Evolutionary conservation across 2,888 invertebrate genomes (phyloP).

Genomic region (Andrena bucephala): DNA sequence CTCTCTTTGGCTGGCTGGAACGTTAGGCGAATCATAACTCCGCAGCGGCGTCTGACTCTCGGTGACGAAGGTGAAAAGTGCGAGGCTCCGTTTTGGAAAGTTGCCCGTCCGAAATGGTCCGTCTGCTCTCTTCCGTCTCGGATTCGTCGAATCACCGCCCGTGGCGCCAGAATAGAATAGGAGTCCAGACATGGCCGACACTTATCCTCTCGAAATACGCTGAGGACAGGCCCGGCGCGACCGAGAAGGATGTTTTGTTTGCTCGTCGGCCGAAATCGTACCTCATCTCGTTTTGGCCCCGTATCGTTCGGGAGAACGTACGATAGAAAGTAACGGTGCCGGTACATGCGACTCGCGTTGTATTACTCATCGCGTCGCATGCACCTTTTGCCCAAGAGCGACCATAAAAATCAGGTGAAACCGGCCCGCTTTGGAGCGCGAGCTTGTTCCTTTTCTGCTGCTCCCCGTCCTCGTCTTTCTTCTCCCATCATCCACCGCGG

Average conservation of each 20-base stretch:
- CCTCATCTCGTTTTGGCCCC: constrained; percentile 23
- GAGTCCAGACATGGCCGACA: neutral
- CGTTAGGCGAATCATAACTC: constrained; percentile 16
- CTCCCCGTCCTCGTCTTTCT: neutral
- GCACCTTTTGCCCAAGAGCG: constrained; percentile 42
- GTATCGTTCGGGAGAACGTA: constrained; percentile 8
- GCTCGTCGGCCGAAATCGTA: constrained; percentile 35
- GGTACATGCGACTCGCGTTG: constrained; percentile 24
- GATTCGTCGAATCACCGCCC: constrained; percentile 41
- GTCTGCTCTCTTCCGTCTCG: constrained; percentile 34
- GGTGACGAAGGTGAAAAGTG: constrained; percentile 49
- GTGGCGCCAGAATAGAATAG: constrained; percentile 57
- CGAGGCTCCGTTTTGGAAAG: constrained; percentile 66
- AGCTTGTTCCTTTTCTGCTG: constrained; percentile 24
- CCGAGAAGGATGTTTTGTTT: neutral
- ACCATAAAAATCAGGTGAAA: constrained; percentile 57
- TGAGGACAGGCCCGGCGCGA: neutral
- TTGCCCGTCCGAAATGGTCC: constrained; percentile 59
- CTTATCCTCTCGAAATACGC: neutral
- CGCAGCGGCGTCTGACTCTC: neutral
- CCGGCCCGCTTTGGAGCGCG: constrained; percentile 30
- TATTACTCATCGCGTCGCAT: constrained; percentile 42
- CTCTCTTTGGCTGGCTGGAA: neutral
- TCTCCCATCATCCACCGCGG: constrained; percentile 2
- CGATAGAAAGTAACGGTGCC: constrained; percentile 55